A percentile compares a stretch with the other conserved stretches of the same genome.
These are phyloP conservation scores for Hirtodrosophila duncani DNA, from an alignment of 2,888 invertebrate species.

Conservation along the genomic window DNA sequence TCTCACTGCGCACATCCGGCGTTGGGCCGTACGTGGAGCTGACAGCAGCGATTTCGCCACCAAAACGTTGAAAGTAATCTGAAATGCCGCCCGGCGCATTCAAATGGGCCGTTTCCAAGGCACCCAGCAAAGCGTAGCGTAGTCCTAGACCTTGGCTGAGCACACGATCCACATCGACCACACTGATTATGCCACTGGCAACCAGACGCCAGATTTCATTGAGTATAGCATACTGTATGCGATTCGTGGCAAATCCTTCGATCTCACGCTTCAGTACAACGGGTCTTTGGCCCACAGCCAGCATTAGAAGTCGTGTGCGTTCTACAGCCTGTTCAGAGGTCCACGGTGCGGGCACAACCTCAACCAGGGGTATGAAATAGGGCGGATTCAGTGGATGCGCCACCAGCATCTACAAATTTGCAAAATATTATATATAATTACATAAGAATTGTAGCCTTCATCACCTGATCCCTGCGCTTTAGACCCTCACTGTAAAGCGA, in stretches of 20 bases:
- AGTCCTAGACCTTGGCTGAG: conserved; percentile 96
- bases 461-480: conserved; percentile 83
- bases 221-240: conserved; percentile 95
- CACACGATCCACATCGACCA: conserved; percentile 93
- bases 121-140: conserved; percentile 96
- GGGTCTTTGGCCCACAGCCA: conserved; percentile 93
- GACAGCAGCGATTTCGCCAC: conserved; percentile 81
- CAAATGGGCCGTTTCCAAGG: conserved; percentile 94
- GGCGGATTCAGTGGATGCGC: conserved; percentile 98
- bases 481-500: conserved; percentile 91
- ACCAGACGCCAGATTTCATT: conserved; percentile 95
- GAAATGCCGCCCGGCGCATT: conserved; percentile 93
- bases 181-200: conserved; percentile 87
- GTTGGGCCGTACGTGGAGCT: conserved; percentile 87
- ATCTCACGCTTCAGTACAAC: conserved; percentile 91
- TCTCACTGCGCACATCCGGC: conserved; percentile 84
- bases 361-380: conserved; percentile 95
- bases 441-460: conserved; percentile 5
- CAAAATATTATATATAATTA: not conserved
- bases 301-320: conserved; percentile 87
- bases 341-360: conserved; percentile 96
- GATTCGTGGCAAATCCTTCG: conserved; percentile 94
- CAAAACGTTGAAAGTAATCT: conserved; percentile 82
- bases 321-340: conserved; percentile 86
- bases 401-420: conserved; percentile 79